Percentiles rank a stretch among this genome's conserved stretches.
phyloP scores from a whole-genome alignment of 1,140 invertebrate genomes.

The Leptinotarsa defecta region DNA sequence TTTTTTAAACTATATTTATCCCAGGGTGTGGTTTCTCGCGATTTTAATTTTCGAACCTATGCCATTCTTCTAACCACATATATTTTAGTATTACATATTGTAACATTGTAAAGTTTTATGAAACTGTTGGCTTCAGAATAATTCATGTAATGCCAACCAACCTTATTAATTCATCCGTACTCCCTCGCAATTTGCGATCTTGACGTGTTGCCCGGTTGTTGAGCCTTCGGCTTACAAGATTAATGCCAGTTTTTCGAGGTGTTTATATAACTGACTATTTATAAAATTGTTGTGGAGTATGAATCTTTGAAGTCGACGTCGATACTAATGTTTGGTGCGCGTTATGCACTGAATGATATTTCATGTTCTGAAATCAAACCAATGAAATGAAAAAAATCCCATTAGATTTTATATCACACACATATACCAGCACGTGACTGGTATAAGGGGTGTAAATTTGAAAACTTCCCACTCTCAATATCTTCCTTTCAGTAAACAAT shows the following conservation, averaged over 20 bases:
- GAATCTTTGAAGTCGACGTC: not conserved
- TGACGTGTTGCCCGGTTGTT: constrained; percentile 1
- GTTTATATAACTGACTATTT: constrained; percentile 6
- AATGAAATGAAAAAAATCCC: too few species aligned
- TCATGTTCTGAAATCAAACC: too few species aligned
- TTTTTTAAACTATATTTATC: too few species aligned
- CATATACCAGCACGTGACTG: too few species aligned
- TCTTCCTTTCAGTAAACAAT: too few species aligned
- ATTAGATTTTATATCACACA: too few species aligned
- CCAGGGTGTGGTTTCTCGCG: too few species aligned
- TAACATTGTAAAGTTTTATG: not conserved
- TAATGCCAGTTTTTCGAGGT: not conserved
- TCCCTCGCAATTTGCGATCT: not conserved
- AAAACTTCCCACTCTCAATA: too few species aligned
- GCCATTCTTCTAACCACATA: not conserved
- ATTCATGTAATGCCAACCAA: not conserved
- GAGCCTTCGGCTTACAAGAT: not conserved
- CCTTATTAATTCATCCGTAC: not conserved
- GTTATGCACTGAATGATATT: too few species aligned
- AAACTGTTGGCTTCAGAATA: not conserved
- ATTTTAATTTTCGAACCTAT: too few species aligned
- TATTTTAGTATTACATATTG: not conserved
- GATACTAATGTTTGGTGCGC: too few species aligned
- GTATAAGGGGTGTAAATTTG: too few species aligned
- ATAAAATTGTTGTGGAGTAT: not conserved